These are phyloP conservation scores for Sorex maritimensis DNA, from an alignment of 2,797 vertebrate species.

Conservation along the genomic window DNA sequence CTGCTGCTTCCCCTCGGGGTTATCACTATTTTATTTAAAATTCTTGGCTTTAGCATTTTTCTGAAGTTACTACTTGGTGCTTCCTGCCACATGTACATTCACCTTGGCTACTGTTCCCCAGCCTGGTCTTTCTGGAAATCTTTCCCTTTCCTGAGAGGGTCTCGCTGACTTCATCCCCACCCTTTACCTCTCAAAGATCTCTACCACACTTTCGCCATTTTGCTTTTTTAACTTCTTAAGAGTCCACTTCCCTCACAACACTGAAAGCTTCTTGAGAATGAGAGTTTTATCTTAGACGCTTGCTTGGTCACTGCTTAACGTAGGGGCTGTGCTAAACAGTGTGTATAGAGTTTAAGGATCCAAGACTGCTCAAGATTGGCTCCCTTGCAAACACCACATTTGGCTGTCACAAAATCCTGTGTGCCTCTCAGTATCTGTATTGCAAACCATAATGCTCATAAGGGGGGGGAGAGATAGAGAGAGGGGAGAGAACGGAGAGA, in stretches of 20 bases:
- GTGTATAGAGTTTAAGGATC: neutral
- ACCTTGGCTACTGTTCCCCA: neutral
- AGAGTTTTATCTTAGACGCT: neutral
- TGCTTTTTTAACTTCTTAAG: neutral
- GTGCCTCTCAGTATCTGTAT: too few species aligned
- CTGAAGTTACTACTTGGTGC: neutral
- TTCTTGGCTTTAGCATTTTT: neutral
- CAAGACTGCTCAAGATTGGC: neutral
- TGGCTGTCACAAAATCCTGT: too few species aligned
- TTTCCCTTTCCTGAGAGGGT: neutral
- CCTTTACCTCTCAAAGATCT: neutral
- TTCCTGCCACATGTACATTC: neutral
- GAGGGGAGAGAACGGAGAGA: too few species aligned
- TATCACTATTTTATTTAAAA: neutral
- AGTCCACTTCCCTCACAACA: too few species aligned
- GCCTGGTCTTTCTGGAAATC: slow-evolving; percentile 12
- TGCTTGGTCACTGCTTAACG: neutral
- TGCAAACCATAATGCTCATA: too few species aligned
- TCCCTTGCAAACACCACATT: too few species aligned
- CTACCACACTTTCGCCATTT: neutral
- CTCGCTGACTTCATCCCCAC: neutral
- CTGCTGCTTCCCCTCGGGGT: neutral
- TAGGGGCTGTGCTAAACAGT: neutral
- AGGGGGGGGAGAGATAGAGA: too few species aligned
- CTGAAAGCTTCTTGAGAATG: neutral